Conservation (phyloP, 2,797 vertebrate species). For the Austrolebias charrua region DNA sequence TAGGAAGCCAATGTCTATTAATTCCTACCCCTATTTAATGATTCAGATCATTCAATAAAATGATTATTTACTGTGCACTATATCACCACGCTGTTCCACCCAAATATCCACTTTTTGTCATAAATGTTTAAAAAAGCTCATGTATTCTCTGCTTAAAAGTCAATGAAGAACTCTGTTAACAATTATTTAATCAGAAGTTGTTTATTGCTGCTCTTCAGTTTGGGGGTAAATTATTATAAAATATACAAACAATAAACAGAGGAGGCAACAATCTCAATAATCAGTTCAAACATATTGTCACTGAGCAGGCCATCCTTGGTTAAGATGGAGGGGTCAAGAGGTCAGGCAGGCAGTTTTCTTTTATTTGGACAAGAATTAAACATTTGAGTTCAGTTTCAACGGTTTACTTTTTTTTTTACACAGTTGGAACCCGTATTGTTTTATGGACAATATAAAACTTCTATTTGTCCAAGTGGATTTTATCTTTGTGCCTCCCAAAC, state of each 20-base stretch:
- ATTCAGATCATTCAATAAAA: no score
- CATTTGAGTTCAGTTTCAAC: background rate
- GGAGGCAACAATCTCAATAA: conserved; percentile 25
- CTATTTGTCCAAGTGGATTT: background rate
- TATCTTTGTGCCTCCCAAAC: background rate
- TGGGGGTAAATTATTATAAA: conserved; percentile 15
- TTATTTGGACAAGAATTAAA: conserved; percentile 24
- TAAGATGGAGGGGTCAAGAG: conserved; percentile 39
- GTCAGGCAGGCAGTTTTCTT: conserved; percentile 35
- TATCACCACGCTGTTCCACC: no score
- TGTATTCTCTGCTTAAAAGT: no score
- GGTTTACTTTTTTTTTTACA: no score
- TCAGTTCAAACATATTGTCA: conserved; percentile 58
- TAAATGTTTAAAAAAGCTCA: no score
- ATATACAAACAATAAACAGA: no score
- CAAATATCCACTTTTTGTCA: no score
- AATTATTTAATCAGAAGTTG: no score
- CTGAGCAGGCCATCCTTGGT: conserved; percentile 42
- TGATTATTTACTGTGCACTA: no score
- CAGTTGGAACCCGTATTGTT: background rate
- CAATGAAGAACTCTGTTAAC: no score
- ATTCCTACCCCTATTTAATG: no score
- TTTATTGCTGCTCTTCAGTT: background rate
- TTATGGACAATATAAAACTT: background rate
- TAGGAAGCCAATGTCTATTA: no score